A percentile compares a stretch with the other conserved stretches of the same genome.
These are phyloP conservation scores for Drosophila cyrtoloma DNA, from an alignment of 2,888 invertebrate species.

Conservation along the genomic window DNA sequence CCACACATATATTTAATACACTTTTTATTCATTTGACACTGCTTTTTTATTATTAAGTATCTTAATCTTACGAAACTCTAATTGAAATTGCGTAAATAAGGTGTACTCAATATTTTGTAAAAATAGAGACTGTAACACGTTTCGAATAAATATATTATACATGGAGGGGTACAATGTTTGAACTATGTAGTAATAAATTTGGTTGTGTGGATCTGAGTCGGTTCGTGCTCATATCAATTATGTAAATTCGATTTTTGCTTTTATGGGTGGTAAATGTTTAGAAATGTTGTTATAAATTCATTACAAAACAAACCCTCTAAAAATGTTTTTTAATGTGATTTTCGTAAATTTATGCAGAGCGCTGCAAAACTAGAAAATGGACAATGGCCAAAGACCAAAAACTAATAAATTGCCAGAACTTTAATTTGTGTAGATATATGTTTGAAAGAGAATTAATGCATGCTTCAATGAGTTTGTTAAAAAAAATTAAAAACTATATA, in stretches of 20 bases:
- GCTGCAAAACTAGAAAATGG: conserved; percentile 59
- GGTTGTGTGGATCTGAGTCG: conserved; percentile 13
- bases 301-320: conserved; percentile 56
- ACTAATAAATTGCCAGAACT: conserved; percentile 38
- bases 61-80: neutral
- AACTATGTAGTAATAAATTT: conserved; percentile 54
- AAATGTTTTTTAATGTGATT: conserved; percentile 69
- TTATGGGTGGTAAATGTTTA: conserved; percentile 65
- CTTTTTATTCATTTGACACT: neutral
- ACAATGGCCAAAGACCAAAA: conserved; percentile 49
- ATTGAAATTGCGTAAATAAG: neutral
- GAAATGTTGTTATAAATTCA: conserved; percentile 75
- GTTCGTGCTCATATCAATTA: conserved; percentile 67
- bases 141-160: neutral
- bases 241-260: conserved; percentile 70
- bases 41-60: neutral
- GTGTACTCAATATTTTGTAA: neutral
- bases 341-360: conserved; percentile 58
- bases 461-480: neutral
- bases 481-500: neutral
- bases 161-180: conserved; percentile 1
- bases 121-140: neutral
- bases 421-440: conserved; percentile 22
- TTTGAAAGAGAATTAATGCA: neutral
- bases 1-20: too few relatives aligned